Percentiles rank a stretch among this genome's conserved stretches.
These are phyloP conservation scores for Rhabdornis inornatus DNA, from an alignment of 2,113 vertebrate genomes.

Conservation along the genomic window DNA sequence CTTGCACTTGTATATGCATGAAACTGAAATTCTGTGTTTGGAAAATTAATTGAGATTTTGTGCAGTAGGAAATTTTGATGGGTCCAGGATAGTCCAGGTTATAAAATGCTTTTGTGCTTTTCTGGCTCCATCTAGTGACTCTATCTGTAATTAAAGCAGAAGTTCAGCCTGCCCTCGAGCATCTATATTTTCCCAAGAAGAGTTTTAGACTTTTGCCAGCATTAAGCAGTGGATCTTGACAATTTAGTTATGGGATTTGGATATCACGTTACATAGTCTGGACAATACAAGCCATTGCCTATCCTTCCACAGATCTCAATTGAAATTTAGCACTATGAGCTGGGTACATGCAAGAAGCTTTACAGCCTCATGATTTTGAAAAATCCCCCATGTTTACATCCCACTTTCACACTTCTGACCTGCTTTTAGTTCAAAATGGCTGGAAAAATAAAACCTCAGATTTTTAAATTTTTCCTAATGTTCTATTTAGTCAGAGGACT, in stretches of 20 bases:
- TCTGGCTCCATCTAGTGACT: conserved; percentile 34
- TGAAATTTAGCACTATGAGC: neutral
- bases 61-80: neutral
- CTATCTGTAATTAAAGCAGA: neutral
- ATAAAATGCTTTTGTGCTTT: neutral
- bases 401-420: neutral
- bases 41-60: neutral
- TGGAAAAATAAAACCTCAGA: neutral
- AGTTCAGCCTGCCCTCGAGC: neutral
- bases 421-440: neutral
- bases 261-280: neutral
- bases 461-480: neutral
- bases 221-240: neutral
- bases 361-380: neutral
- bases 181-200: neutral
- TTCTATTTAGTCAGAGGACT: neutral
- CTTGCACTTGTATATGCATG: neutral
- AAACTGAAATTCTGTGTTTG: neutral
- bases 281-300: neutral
- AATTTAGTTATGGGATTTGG: neutral
- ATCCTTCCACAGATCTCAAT: neutral
- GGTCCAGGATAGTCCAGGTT: neutral
- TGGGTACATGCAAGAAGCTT: neutral
- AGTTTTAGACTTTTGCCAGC: neutral
- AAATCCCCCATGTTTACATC: neutral